These are phyloP conservation scores for Ciconia stormi DNA, from an alignment of 2,113 vertebrate species.

Conservation along the genomic window DNA sequence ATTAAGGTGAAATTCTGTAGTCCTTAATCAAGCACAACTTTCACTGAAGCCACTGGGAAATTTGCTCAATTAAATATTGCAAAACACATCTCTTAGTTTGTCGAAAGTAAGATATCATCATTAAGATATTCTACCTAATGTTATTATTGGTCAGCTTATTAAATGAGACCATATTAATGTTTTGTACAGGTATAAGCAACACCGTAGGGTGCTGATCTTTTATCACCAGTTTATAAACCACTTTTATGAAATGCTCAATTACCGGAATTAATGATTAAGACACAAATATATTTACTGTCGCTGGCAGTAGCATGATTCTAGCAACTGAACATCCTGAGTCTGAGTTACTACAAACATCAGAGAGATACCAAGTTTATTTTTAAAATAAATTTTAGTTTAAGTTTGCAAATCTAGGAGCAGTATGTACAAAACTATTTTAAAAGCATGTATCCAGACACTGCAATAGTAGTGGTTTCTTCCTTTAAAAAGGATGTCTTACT, in stretches of 20 bases:
- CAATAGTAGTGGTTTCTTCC: neutral
- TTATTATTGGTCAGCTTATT: conserved; percentile 58
- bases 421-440: neutral
- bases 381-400: neutral
- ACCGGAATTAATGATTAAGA: conserved; percentile 8
- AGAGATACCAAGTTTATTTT: neutral
- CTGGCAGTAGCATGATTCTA: neutral
- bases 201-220: conserved; percentile 37
- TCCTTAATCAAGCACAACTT: conserved; percentile 58
- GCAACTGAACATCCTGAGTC: neutral
- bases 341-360: neutral
- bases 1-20: conserved; percentile 43
- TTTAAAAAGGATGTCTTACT: neutral
- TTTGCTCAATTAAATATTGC: conserved; percentile 51
- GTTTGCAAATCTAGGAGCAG: neutral
- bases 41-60: conserved; percentile 27
- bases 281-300: neutral
- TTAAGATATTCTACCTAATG: conserved; percentile 59
- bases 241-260: conserved; percentile 38
- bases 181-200: conserved; percentile 31
- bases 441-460: neutral
- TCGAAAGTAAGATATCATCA: conserved; percentile 56
- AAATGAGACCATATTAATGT: conserved; percentile 38
- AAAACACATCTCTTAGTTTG: conserved; percentile 62
- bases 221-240: conserved; percentile 34